These are phyloP conservation scores for Paraplagusia blochii DNA, from an alignment of 2,113 vertebrate species.

Conservation along the genomic window DNA sequence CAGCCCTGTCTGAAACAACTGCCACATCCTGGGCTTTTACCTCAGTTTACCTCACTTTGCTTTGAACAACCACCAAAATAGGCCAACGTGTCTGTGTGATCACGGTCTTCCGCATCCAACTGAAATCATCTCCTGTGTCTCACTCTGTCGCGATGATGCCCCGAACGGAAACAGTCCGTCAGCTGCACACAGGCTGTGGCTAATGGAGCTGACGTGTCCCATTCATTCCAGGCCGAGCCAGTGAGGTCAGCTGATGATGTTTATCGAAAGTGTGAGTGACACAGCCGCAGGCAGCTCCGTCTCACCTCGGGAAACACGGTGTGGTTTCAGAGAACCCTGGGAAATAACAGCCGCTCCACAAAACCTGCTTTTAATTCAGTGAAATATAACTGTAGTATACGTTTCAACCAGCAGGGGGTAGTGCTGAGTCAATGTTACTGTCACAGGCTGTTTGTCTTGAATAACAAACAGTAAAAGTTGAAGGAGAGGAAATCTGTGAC, in stretches of 20 bases:
- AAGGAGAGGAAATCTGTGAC: not conserved
- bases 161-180: constrained; percentile 35
- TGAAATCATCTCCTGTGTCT: constrained; percentile 26
- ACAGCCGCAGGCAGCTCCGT: constrained; percentile 3
- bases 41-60: no score
- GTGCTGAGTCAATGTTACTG: constrained; percentile 13
- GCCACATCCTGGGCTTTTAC: no score
- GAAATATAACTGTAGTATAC: constrained; percentile 8
- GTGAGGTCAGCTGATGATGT: constrained; percentile 56
- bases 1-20: no score
- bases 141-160: constrained; percentile 7
- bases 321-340: no score
- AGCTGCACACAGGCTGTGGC: constrained; percentile 29
- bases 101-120: no score
- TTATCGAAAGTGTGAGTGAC: constrained; percentile 17
- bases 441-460: not conserved
- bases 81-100: no score
- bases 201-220: constrained; percentile 29
- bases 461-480: constrained; percentile 18
- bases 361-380: not conserved
- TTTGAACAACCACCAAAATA: no score
- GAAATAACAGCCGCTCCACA: not conserved
- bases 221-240: constrained; percentile 40
- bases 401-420: constrained; percentile 32
- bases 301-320: constrained; percentile 13